A percentile compares a stretch with the other conserved stretches of the same genome.
Evolutionary conservation across 2,888 invertebrate genomes (phyloP).

Genomic region (Apamea monoglypha): DNA sequence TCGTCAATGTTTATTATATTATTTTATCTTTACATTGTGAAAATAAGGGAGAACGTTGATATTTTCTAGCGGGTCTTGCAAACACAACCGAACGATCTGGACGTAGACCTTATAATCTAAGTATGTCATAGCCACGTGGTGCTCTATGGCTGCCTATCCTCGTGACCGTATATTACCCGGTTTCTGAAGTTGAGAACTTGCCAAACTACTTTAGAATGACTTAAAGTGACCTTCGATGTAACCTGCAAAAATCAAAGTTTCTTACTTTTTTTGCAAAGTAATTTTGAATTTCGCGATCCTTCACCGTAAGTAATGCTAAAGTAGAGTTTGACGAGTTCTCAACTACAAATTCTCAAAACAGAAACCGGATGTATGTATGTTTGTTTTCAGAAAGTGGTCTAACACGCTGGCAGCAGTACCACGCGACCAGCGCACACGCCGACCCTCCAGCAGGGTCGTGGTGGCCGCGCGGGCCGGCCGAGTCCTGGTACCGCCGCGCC

Average conservation of each 20-base stretch:
- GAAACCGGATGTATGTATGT: background rate
- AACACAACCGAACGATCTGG: background rate
- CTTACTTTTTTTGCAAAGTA: background rate
- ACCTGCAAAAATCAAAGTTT: background rate
- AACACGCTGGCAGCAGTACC: slow-evolving; percentile 85
- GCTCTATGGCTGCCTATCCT: background rate
- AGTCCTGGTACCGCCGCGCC: slow-evolving; percentile 84
- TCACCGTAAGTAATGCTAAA: background rate
- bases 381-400: slow-evolving; percentile 81
- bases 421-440: slow-evolving; percentile 80
- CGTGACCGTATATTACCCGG: background rate
- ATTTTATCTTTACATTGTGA: background rate
- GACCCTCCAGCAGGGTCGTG: slow-evolving; percentile 76
- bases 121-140: background rate
- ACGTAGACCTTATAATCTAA: background rate
- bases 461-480: slow-evolving; percentile 82
- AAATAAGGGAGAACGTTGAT: background rate
- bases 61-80: background rate
- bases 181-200: background rate
- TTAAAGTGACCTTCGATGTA: background rate
- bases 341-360: background rate
- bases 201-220: background rate
- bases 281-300: background rate
- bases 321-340: background rate
- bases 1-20: no score